phyloP scores from a whole-genome alignment of 1,140 invertebrate genomes.

The Papilio glaucus region DNA sequence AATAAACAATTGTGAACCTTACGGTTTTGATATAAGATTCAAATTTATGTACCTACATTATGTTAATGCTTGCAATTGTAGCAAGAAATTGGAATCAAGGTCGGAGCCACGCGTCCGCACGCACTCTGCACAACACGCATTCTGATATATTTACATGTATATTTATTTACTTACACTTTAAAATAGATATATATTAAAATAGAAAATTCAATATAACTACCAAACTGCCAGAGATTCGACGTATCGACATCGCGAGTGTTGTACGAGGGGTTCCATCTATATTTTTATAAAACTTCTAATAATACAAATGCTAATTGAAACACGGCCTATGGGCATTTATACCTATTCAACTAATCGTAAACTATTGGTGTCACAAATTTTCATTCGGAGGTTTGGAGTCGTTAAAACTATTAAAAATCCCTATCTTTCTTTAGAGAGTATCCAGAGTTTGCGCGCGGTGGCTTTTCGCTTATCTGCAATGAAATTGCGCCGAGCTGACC shows the following conservation, averaged over 20 bases:
- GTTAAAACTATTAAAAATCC: constrained; percentile 63
- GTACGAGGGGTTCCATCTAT: constrained; percentile 53
- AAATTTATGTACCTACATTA: background rate
- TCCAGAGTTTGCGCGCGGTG: constrained; percentile 38
- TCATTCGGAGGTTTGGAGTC: constrained; percentile 57
- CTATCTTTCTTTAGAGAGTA: constrained; percentile 44
- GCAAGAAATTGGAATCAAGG: constrained; percentile 15
- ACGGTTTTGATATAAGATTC: background rate
- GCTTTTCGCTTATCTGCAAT: constrained; percentile 17
- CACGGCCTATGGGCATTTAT: constrained; percentile 67
- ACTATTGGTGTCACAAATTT: constrained; percentile 75
- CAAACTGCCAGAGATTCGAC: constrained; percentile 77
- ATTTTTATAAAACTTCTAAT: constrained; percentile 76
- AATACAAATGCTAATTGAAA: constrained; percentile 79
- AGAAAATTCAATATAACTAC: constrained; percentile 80
- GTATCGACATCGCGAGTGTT: constrained; percentile 56
- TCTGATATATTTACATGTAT: constrained; percentile 56
- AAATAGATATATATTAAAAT: constrained; percentile 78
- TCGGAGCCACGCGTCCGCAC: constrained; percentile 24
- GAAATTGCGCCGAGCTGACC: constrained; percentile 33
- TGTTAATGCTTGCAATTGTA: background rate
- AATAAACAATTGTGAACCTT: constrained; percentile 16
- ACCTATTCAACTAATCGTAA: constrained; percentile 67
- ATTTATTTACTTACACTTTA: constrained; percentile 48
- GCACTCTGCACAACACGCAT: constrained; percentile 48